phyloP scores from a whole-genome alignment of 2,888 invertebrate genomes.

The Amblyjoppa proteus region DNA sequence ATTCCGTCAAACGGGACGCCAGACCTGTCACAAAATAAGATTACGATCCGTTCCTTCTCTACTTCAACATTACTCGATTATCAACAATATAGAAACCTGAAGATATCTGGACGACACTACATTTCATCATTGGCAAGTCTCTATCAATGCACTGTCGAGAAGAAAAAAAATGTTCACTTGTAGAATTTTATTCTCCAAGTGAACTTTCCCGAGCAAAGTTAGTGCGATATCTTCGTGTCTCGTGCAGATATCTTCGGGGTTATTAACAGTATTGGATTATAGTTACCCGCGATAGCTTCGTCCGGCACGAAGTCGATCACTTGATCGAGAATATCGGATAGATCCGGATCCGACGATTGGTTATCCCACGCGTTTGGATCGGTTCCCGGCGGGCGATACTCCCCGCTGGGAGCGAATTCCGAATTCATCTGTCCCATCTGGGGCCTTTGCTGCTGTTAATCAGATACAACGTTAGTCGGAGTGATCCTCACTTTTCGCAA shows the following conservation, averaged over 20 bases:
- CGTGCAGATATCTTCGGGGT: too few species aligned
- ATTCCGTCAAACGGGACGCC: slow-evolving; percentile 75
- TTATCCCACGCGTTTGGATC: slow-evolving; percentile 85
- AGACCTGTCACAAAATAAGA: slow-evolving; percentile 56
- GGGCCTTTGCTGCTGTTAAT: slow-evolving; percentile 80
- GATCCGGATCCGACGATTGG: slow-evolving; percentile 88
- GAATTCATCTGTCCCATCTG: slow-evolving; percentile 84
- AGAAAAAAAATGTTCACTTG: neutral
- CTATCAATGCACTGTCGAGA: neutral
- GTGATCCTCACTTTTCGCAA: neutral
- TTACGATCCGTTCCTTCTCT: slow-evolving; percentile 58
- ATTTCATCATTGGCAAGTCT: too few species aligned
- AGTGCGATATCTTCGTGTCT: too few species aligned
- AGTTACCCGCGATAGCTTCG: slow-evolving; percentile 84
- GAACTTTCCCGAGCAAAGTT: too few species aligned
- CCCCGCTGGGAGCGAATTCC: slow-evolving; percentile 83
- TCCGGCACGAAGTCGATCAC: slow-evolving; percentile 93
- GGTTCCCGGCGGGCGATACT: slow-evolving; percentile 79
- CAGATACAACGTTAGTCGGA: neutral
- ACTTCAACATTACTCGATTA: neutral
- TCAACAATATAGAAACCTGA: neutral
- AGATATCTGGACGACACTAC: too few species aligned
- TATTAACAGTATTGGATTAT: neutral
- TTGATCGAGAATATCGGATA: slow-evolving; percentile 94
- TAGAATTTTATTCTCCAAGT: too few species aligned